phyloP scores from a whole-genome alignment of 2,888 invertebrate species.

The Steinernema carpocapsae region DNA sequence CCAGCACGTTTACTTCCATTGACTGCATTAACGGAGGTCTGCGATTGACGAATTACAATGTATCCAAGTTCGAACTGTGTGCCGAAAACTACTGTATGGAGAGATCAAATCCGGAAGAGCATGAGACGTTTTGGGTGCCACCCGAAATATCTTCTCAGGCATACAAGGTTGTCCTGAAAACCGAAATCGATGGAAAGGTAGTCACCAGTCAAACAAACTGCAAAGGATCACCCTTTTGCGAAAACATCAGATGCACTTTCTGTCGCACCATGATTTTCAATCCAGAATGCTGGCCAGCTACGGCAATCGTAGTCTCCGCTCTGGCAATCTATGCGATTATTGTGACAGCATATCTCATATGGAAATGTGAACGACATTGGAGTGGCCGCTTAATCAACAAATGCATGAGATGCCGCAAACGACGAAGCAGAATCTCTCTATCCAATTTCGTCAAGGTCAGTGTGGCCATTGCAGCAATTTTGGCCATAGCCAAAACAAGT shows the following conservation, averaged over 20 bases:
- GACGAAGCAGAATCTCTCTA: background rate
- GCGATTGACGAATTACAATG: background rate
- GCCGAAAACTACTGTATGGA: conserved; percentile 14
- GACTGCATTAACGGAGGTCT: conserved; percentile 1
- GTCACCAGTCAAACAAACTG: background rate
- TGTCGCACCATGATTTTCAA: conserved; percentile 25
- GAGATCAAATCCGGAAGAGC: background rate
- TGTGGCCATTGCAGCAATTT: background rate
- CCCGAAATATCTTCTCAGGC: background rate
- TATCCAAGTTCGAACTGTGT: conserved; percentile 24
- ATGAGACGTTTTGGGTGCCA: conserved; percentile 34
- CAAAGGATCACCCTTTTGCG: background rate
- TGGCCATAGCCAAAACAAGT: background rate
- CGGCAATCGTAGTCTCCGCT: conserved; percentile 22
- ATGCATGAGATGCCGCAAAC: background rate
- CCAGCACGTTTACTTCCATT: background rate
- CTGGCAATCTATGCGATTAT: background rate
- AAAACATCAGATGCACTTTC: conserved; percentile 35
- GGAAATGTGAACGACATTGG: background rate
- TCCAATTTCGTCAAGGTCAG: background rate
- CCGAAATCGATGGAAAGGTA: background rate
- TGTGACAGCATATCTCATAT: background rate
- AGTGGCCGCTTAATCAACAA: too few relatives aligned
- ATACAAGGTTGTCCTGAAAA: background rate
- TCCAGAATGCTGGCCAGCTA: too few relatives aligned